Evolutionary conservation across 2,113 vertebrate species (phyloP).

Genomic region (Uropsilus gracilis): DNA sequence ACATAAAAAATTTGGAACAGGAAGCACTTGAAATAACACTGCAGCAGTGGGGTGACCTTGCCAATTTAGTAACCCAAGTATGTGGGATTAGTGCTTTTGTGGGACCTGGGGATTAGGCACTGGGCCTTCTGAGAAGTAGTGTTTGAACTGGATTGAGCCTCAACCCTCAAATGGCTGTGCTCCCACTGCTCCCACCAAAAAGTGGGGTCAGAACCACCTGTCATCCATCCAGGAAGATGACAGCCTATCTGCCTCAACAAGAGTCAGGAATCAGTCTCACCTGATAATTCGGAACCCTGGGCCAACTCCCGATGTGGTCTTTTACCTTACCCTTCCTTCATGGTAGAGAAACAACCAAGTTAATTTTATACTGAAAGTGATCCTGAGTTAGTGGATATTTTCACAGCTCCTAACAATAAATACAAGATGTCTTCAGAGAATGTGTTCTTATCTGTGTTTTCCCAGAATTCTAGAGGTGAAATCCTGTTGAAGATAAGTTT

Average conservation of each 20-base stretch:
- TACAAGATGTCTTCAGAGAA: neutral
- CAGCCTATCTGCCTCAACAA: neutral
- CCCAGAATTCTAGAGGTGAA: neutral
- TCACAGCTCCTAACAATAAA: neutral
- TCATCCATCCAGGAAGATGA: neutral
- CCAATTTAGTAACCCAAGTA: neutral
- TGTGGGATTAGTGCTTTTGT: neutral
- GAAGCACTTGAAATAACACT: neutral
- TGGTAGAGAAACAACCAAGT: neutral
- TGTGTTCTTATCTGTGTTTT: neutral
- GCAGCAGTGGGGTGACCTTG: neutral
- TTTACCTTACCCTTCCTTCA: neutral
- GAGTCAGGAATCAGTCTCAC: neutral
- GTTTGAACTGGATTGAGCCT: neutral
- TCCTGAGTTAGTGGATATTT: neutral
- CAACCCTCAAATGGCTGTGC: neutral
- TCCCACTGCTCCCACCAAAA: neutral
- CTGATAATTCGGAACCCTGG: neutral
- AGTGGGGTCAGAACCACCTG: neutral
- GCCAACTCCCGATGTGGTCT: neutral
- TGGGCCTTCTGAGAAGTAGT: neutral
- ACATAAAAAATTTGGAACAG: neutral
- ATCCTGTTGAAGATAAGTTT: neutral
- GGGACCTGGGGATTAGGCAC: neutral
- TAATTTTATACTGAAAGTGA: slow-evolving; percentile 4